These are phyloP conservation scores for Centrocercus urophasianus DNA, from an alignment of 2,113 vertebrate genomes.

Conservation along the genomic window DNA sequence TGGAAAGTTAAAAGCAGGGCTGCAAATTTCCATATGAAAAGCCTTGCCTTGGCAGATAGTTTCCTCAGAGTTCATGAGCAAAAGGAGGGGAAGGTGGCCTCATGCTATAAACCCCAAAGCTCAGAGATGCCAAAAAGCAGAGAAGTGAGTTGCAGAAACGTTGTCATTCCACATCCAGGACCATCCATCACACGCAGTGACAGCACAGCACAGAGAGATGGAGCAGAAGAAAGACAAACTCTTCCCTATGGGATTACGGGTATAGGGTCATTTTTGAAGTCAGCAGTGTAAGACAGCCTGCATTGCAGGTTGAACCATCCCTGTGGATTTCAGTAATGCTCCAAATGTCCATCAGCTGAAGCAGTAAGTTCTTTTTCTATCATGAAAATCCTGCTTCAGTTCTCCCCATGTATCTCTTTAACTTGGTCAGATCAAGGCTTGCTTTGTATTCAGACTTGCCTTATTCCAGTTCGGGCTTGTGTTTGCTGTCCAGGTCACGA, in stretches of 20 bases:
- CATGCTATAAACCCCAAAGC: background rate
- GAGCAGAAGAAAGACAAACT: background rate
- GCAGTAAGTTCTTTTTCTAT: background rate
- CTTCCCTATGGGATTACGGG: background rate
- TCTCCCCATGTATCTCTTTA: background rate
- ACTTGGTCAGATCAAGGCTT: background rate
- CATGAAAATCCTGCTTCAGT: background rate
- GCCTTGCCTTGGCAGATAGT: background rate
- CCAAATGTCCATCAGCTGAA: background rate
- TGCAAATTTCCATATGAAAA: background rate
- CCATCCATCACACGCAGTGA: accelerated
- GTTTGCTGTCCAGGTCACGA: accelerated
- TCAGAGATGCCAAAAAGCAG: background rate
- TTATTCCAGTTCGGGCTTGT: background rate
- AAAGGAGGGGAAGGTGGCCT: background rate
- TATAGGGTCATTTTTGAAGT: background rate
- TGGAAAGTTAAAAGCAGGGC: background rate
- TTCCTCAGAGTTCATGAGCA: background rate
- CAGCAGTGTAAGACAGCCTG: background rate
- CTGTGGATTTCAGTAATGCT: background rate
- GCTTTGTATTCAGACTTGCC: background rate
- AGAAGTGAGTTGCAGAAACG: background rate
- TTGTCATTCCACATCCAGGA: background rate
- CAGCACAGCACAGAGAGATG: background rate
- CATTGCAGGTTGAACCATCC: accelerated